phyloP scores from a whole-genome alignment of 2,113 vertebrate genomes.

The Cephalopterus ornatus region DNA sequence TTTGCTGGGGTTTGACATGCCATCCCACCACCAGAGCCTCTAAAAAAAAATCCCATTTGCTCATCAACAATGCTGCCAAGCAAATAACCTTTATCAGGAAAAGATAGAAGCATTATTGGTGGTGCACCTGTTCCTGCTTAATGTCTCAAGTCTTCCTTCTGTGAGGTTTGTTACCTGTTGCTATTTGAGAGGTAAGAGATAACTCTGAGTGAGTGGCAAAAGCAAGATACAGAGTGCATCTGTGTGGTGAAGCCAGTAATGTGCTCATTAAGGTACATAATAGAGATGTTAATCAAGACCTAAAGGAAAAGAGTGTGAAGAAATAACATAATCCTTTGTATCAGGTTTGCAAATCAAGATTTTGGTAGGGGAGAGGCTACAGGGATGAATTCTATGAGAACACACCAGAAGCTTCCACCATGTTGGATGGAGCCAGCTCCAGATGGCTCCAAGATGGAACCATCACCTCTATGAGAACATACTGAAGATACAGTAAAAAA shows the following conservation, averaged over 20 bases:
- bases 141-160: not conserved
- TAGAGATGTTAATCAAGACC: not conserved
- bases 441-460: not conserved
- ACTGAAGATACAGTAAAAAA: not conserved
- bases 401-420: not conserved
- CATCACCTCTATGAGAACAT: not conserved
- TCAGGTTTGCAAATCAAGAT: not conserved
- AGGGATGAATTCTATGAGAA: not conserved
- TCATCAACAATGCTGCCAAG: not conserved
- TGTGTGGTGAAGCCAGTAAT: not conserved
- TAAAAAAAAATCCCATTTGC: not conserved
- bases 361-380: not conserved
- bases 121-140: not conserved
- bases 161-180: not conserved
- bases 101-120: not conserved
- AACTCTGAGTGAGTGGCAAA: not conserved
- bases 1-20: not conserved
- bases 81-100: not conserved
- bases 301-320: not conserved
- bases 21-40: not conserved
- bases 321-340: not conserved
- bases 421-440: too few relatives aligned
- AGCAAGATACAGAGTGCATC: not conserved
- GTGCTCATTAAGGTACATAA: not conserved
- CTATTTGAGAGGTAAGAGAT: not conserved